A percentile compares a stretch with the other conserved stretches of the same genome.
Evolutionary conservation across 2,797 vertebrate species (phyloP).

Genomic region (Sibirionetta formosa): DNA sequence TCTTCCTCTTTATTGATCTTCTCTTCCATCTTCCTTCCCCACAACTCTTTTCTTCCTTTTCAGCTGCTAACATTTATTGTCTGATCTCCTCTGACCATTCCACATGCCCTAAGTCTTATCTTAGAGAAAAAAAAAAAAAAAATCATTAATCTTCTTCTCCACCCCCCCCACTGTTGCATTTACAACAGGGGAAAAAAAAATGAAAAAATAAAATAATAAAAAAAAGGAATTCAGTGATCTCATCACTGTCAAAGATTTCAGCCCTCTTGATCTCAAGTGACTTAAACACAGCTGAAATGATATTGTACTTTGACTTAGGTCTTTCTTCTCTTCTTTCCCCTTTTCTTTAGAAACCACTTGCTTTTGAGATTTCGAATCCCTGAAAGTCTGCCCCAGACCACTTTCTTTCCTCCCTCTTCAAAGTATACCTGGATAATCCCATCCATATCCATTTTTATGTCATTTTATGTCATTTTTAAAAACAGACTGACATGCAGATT

Average conservation of each 20-base stretch:
- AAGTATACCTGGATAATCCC: not conserved
- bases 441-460: not conserved
- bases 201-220: not conserved
- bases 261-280: not conserved
- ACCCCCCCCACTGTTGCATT: fast-evolving
- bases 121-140: not conserved
- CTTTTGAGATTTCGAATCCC: not conserved
- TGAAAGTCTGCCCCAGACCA: not conserved
- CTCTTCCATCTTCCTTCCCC: not conserved
- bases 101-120: not conserved
- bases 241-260: not conserved
- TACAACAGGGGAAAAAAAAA: no score
- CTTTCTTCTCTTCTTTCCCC: not conserved
- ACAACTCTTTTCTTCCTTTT: not conserved
- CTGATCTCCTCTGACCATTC: not conserved
- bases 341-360: not conserved
- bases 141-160: not conserved
- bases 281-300: not conserved
- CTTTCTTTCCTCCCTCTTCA: not conserved
- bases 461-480: not conserved
- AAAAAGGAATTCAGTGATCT: not conserved
- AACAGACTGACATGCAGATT: not conserved
- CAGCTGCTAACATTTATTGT: not conserved
- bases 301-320: not conserved
- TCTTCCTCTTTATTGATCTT: not conserved